Base-by-base conservation (phyloP, 2,113 vertebrate species). In the Tenrec ecaudatus region DNA sequence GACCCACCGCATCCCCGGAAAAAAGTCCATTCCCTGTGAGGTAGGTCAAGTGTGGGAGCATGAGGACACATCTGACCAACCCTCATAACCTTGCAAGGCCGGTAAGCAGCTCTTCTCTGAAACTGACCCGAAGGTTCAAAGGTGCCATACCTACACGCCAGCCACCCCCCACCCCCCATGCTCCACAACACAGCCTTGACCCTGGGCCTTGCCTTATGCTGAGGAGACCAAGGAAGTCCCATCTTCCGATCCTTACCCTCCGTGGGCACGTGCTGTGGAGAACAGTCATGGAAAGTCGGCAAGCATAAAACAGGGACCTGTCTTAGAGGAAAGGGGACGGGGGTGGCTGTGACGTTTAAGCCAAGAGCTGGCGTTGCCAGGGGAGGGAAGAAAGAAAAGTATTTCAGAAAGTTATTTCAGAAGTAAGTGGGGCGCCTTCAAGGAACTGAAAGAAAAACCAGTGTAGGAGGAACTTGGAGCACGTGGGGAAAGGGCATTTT, bases 1-100 rank as follows among this genome's bases (percentile, higher is more conserved):
- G 22, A 36, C 20, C 6, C 6, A 27, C 9, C 15, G 0, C 47
- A 62, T 4, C 20, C 3, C 29, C 8, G 2, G 3, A 73, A 73
- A 3, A 8, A 78, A 47, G 76, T 90, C 40, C 60, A 17, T 19
- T 14, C 23, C n/a, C 73, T 22, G 33, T 66, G 40, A 81, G 82
- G 73, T 2, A 82, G 57, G 78, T 40, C n/a, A 53, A 85, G 68
- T 20, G 31, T 1, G 22, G 43, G 68, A 47, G 82, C 40, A 47
- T 6, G 12, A 12, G 12, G 75, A 23, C 60, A 14, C 47, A 19
- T 29, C 17, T n/a, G 78, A 79, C 36, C 3, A 1, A 0, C 12
- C 64, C 8, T 10, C 36, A n/a, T 27, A 76, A 36, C 53, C 29
- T 16, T 5, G 17, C 73, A 66, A 31, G 68, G 6, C 57, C 36